phyloP scores from a whole-genome alignment of 2,113 vertebrate genomes.

The Mesitornis unicolor region DNA sequence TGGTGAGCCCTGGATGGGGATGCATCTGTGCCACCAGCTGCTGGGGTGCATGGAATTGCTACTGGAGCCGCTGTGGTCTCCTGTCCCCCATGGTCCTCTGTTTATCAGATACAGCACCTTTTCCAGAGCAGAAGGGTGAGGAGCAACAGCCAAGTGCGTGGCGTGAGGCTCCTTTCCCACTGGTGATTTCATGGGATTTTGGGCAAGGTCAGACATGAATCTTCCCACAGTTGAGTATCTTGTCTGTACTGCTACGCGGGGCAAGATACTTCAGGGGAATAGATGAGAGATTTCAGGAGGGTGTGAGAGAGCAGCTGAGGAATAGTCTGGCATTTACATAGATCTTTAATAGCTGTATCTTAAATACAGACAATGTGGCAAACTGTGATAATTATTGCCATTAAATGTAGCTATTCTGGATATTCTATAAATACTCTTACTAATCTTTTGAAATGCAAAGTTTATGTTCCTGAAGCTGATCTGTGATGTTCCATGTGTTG shows the following conservation, averaged over 20 bases:
- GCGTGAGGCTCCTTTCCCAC: neutral
- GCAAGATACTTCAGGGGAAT: neutral
- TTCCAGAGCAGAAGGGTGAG: neutral
- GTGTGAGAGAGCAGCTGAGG: neutral
- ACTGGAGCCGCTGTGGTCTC: neutral
- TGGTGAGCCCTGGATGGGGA: neutral
- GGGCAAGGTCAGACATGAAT: neutral
- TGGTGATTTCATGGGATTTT: neutral
- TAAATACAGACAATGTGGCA: neutral
- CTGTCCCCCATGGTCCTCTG: fast-evolving
- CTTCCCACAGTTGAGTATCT: neutral
- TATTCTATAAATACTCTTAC: neutral
- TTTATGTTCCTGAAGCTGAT: neutral
- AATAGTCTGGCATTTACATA: neutral
- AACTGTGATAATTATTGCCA: neutral
- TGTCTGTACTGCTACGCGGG: fast-evolving
- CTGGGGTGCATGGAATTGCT: neutral
- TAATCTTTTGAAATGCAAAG: neutral
- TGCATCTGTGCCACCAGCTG: neutral
- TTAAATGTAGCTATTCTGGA: neutral
- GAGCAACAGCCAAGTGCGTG: neutral
- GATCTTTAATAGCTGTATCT: neutral
- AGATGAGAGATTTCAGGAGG: neutral
- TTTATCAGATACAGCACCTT: neutral
- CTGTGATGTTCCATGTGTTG: neutral